Conservation (phyloP, 2,113 vertebrate species). For the Ceyx melanurus region DNA sequence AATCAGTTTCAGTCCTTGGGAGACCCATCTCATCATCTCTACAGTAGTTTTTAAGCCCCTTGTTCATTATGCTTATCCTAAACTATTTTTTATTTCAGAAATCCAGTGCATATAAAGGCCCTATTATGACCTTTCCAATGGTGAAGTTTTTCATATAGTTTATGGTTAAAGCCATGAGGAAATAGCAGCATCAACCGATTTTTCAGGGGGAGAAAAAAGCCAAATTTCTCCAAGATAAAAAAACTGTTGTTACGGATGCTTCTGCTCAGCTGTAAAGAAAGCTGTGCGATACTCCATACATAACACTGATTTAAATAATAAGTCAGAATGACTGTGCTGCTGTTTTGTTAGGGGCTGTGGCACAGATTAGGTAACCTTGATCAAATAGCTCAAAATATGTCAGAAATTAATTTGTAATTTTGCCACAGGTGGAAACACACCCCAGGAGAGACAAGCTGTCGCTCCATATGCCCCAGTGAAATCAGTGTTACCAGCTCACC, state of each 20-base stretch:
- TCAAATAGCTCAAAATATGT: conserved; percentile 14
- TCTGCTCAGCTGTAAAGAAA: background rate
- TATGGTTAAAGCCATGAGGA: background rate
- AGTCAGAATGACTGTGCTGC: background rate
- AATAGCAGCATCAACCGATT: background rate
- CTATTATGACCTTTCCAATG: background rate
- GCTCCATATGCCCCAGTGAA: conserved; percentile 13
- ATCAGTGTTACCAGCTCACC: background rate
- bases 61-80: background rate
- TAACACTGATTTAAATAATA: background rate
- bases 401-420: conserved; percentile 49
- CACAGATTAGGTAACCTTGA: conserved; percentile 35
- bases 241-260: background rate
- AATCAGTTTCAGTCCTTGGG: background rate
- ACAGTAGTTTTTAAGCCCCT: background rate
- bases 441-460: conserved; percentile 58
- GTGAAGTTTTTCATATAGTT: background rate
- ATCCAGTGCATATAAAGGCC: background rate
- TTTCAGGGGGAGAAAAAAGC: background rate
- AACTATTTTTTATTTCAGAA: background rate
- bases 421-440: conserved; percentile 34
- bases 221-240: background rate
- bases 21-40: background rate
- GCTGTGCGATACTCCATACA: background rate
- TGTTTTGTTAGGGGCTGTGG: background rate